Base-by-base conservation (phyloP, 2,888 invertebrate genomes). In the Mimas tiliae region DNA sequence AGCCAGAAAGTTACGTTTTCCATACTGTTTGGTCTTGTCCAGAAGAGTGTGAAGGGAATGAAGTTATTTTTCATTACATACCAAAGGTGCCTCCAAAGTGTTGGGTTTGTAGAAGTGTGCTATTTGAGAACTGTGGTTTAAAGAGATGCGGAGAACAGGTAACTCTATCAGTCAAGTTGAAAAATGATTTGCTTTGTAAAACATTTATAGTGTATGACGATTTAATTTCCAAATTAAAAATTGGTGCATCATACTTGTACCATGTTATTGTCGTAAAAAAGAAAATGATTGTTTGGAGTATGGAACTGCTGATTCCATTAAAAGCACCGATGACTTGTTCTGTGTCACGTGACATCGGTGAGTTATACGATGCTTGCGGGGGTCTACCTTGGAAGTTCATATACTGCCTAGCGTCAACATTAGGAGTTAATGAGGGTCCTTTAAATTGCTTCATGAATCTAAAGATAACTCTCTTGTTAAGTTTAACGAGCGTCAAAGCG, bases 1-100 rank as follows among this genome's bases (percentile, higher is more conserved):
- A 90, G 70, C 83, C 88, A 1, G 78, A 76, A 19, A 84, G 78
- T 53, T 90, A 89, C 67, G 88, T 88, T 16, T 86, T 84, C 67
- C 92, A 93, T 70, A 85, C 91, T 0, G 89, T 93, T 55, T 93
- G 93, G 93, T 87, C 88, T 0, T 93, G 93, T 67, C 90, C 89
- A n/a, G 93, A 93, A 75, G 87, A 91, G 69, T 93, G 93, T 70
- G 91, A 92, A 70, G 86, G 84, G 1, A 92, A 81, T 68, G 91
- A 93, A 76, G 81, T 89, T 6, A 86, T 93, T 65, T 69, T 90
- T 63, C 86, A 81, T 11, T 85, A 81, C 67, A 89, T 91, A 70
- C 92, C 93, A 1, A 90, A 91, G 79, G 67, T 72, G 3, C 83
- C 88, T 1, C 93, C 88, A 0, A 91, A 83, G 81, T 93, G 93